Conservation (phyloP, 2,888 invertebrate species). For the Cenopis cana region DNA sequence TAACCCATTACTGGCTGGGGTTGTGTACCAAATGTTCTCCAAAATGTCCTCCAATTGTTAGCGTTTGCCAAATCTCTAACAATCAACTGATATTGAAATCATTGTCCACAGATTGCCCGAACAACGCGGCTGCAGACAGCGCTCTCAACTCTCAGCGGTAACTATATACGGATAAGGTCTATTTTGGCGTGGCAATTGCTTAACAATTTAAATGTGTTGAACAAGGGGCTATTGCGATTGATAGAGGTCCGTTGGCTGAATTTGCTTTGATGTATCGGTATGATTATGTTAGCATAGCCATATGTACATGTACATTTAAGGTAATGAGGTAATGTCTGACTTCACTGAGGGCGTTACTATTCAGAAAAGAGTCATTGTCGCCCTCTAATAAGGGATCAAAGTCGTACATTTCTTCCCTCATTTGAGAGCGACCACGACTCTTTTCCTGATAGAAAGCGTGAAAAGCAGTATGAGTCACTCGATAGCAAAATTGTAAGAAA, state of each 20-base stretch:
- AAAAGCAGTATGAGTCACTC: too few species aligned
- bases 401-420: too few species aligned
- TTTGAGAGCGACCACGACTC: too few species aligned
- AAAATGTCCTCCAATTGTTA: background rate
- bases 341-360: too few species aligned
- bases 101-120: constrained; percentile 61
- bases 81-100: constrained; percentile 37
- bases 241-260: constrained; percentile 17
- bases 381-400: too few species aligned
- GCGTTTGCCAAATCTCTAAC: constrained; percentile 18
- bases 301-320: constrained; percentile 7
- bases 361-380: too few species aligned
- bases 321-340: too few species aligned
- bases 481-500: too few species aligned
- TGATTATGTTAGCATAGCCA: background rate
- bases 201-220: background rate
- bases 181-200: background rate
- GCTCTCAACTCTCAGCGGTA: constrained; percentile 79
- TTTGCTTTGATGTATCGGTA: constrained; percentile 12
- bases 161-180: constrained; percentile 44
- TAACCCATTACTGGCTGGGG: too few species aligned
- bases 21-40: background rate
- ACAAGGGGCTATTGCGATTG: constrained; percentile 20
- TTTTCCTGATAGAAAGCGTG: too few species aligned
- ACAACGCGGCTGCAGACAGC: constrained; percentile 72